Base-by-base conservation (phyloP, 2,113 vertebrate species). In the Nematolebias whitei region DNA sequence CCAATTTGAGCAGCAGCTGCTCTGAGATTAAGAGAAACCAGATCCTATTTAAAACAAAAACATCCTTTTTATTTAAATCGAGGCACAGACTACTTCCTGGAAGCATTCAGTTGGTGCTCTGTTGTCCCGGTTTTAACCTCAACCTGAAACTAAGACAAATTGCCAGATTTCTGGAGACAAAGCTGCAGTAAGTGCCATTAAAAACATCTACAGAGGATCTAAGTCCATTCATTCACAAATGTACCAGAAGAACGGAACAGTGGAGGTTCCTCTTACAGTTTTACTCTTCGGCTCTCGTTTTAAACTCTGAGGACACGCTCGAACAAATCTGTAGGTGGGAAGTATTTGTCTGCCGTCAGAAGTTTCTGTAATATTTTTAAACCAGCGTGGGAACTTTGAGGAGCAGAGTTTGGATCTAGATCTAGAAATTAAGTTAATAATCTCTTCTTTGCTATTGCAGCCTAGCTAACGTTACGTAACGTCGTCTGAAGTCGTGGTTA, bases 151-250 rank as follows among this genome's bases (percentile, higher is more conserved):
- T 58, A 51, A 70, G 60, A 70, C 62, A 51, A 68, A 48, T 35
- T 44, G 15, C 12, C 22, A 32, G 3, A 4, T 39, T 15, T 20
- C 15, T 40, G 12, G 45, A 68, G 22, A 26, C 29, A 12, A 65
- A 55, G 32, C 51, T 59, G 67, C 68, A 64, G 58, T 56, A 73
- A 74, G 78, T 83, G 84, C 68, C 68, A 74, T 71, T 69, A 63
- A 65, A 63, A 44, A 18, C 9, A 35, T 35, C 32, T 10, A 35
- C 9, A 35, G 7, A 50, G 1, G 9, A 39, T 39, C 38, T 39
- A 13, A 39, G 11, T 10, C 38, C 38, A 39, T 39, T 39, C 12
- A 39, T 39, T 39, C 38, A 39, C 38, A n/a, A n/a, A n/a, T n/a
- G n/a, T n/a, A n/a, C n/a, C n/a, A n/a, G n/a, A n/a, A n/a, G n/a